Conservation (phyloP, 2,797 vertebrate species). For the Lithobates pipiens region DNA sequence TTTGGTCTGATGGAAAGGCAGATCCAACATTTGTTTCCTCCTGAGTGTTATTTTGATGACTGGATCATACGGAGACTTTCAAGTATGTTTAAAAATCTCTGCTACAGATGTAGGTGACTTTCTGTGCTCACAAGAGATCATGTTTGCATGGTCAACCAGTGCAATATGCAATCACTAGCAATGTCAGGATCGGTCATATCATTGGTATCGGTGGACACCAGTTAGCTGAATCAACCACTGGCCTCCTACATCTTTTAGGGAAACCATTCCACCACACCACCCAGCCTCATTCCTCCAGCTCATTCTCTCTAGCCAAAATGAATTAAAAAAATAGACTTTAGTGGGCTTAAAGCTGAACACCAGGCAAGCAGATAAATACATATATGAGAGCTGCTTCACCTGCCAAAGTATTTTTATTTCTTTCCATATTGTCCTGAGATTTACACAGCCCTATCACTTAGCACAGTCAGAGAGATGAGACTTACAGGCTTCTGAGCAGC, state of each 20-base stretch:
- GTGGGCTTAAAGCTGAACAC: too few relatives aligned
- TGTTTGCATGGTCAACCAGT: background rate
- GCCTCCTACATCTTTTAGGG: background rate
- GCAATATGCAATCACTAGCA: background rate
- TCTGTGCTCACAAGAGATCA: background rate
- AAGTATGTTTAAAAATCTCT: background rate
- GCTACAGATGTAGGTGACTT: background rate
- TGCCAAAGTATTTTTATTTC: too few relatives aligned
- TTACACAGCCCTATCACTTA: too few relatives aligned
- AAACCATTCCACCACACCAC: too few relatives aligned
- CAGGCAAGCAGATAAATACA: too few relatives aligned
- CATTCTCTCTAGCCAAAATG: background rate
- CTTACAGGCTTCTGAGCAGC: too few relatives aligned
- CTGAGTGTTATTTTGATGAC: background rate
- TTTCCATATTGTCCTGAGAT: too few relatives aligned
- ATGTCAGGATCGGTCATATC: background rate
- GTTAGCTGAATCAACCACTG: background rate
- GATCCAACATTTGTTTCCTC: background rate
- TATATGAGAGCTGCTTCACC: too few relatives aligned
- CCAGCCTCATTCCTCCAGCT: background rate
- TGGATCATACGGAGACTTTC: background rate
- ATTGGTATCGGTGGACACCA: background rate
- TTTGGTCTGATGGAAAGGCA: background rate
- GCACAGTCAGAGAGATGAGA: too few relatives aligned
- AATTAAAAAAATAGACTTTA: background rate